phyloP scores from a whole-genome alignment of 2,113 vertebrate genomes.

The Romanogobio albipinnatus region DNA sequence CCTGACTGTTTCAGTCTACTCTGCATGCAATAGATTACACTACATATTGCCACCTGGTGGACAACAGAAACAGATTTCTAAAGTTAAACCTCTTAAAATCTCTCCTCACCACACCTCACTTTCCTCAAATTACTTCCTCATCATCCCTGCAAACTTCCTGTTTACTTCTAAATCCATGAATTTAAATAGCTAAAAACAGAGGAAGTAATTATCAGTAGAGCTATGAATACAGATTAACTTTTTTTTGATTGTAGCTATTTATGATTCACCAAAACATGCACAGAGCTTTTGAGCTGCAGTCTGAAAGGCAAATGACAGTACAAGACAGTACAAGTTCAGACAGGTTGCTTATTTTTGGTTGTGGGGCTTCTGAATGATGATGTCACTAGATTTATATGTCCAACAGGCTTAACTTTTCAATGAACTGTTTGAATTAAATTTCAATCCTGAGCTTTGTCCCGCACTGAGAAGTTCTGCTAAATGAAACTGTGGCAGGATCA shows the following conservation, averaged over 20 bases:
- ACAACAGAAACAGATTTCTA: not conserved
- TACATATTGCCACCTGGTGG: slow-evolving; percentile 11
- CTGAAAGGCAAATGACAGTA: not conserved
- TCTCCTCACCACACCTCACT: slow-evolving; percentile 39
- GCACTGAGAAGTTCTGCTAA: slow-evolving; percentile 8
- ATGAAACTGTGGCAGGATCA: slow-evolving; percentile 1
- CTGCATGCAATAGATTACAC: not conserved
- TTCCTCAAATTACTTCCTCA: slow-evolving; percentile 35
- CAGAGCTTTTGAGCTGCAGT: not conserved
- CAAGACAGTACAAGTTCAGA: not conserved
- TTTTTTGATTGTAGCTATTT: not conserved
- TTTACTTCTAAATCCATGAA: slow-evolving; percentile 42
- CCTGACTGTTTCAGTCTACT: not conserved
- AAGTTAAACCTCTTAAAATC: not conserved
- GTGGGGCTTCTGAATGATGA: not conserved
- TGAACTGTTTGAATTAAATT: not conserved
- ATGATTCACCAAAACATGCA: not conserved
- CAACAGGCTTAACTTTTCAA: not conserved
- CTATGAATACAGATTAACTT: not conserved
- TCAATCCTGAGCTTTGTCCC: not conserved
- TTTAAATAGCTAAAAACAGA: not conserved
- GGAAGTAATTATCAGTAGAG: slow-evolving; percentile 12
- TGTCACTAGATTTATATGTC: not conserved
- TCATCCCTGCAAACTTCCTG: slow-evolving; percentile 49
- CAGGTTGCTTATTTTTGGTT: not conserved